Evolutionary conservation across 2,888 invertebrate genomes (phyloP), one percentile per base, ranked within the genome.

Genomic region (Tenthredo scrophulariae): DNA sequence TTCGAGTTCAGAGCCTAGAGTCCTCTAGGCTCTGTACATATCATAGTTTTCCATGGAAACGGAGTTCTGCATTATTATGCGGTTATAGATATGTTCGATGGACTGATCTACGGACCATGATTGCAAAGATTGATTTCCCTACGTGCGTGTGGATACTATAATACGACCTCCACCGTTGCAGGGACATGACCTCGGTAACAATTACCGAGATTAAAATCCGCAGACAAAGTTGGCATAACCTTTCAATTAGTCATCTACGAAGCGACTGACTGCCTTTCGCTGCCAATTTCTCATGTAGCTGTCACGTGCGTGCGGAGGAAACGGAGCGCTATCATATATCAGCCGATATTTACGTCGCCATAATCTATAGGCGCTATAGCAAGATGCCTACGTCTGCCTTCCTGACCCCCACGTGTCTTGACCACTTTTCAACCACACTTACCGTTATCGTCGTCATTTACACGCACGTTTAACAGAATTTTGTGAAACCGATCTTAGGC

Each of bases 361-460:
- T 77, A 77, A 77, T 77, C 77, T 54, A 77, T 77, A 37, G 77
- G 33, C 54, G 77, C 50, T 18, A 33, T 13, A 43, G 22, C 22
- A 5, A 74, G 77, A 50, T 77, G 77, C 22, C 29, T 46, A 10
- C 29, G 54, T 77, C 50, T 33, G 33, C 50, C 29, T 33, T 40
- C 26, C 26, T 77, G 77, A 77, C 77, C 77, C 54, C 26, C 77
- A 77, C 46, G 50, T 33, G 33, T 77, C 50, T n/a, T 77, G 77
- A 54, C 40, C 77, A 77, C 77, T 77, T 77, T 77, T 77, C 77
- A 77, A 50, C 26, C 77, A 54, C 54, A 85, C 85, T 85, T 87
- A 86, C 87, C 87, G 87, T 87, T 87, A 87, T 85, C 84, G 82
- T 62, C 80, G 85, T 85, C 86, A 87, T 77, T 87, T 40, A 67